These are phyloP conservation scores for Drosophila pseudoananassae DNA, from an alignment of 1,140 invertebrate genomes.

Conservation along the genomic window DNA sequence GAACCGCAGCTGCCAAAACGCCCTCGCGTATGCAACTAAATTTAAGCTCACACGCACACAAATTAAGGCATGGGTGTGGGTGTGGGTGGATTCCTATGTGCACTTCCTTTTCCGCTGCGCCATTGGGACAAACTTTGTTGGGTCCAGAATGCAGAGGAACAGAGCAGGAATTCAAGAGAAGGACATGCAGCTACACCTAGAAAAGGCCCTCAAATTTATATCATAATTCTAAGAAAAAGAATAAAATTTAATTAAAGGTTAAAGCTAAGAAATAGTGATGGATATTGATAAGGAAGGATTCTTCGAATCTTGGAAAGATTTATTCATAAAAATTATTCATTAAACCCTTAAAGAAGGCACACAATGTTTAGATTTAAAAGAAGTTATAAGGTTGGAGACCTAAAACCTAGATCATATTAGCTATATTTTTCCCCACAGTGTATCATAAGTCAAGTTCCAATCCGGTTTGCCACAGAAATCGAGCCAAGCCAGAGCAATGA, in stretches of 20 bases:
- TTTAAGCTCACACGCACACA: conserved; percentile 45
- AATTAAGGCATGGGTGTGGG: conserved; percentile 2
- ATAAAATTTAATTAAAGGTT: too few relatives aligned
- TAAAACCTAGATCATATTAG: too few relatives aligned
- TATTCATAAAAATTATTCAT: too few relatives aligned
- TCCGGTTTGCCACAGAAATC: conserved; percentile 49
- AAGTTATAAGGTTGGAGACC: too few relatives aligned
- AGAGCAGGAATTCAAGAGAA: not conserved
- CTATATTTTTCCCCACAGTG: conserved; percentile 7
- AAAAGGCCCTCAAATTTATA: not conserved
- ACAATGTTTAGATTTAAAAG: too few relatives aligned
- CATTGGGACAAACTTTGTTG: conserved; percentile 58
- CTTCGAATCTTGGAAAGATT: too few relatives aligned
- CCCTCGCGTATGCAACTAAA: conserved; percentile 47
- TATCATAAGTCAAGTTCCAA: conserved; percentile 67
- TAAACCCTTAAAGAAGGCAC: too few relatives aligned
- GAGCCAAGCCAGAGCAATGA: conserved; percentile 4
- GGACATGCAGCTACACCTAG: conserved; percentile 1
- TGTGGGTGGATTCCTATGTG: conserved; percentile 10
- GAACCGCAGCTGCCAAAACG: conserved; percentile 24
- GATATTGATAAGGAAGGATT: not conserved
- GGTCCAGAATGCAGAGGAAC: conserved; percentile 24
- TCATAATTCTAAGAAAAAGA: too few relatives aligned
- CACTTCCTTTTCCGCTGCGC: conserved; percentile 76
- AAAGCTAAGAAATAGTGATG: too few relatives aligned